phyloP scores from a whole-genome alignment of 2,888 invertebrate genomes.

The Cataglyphis cursor region DNA sequence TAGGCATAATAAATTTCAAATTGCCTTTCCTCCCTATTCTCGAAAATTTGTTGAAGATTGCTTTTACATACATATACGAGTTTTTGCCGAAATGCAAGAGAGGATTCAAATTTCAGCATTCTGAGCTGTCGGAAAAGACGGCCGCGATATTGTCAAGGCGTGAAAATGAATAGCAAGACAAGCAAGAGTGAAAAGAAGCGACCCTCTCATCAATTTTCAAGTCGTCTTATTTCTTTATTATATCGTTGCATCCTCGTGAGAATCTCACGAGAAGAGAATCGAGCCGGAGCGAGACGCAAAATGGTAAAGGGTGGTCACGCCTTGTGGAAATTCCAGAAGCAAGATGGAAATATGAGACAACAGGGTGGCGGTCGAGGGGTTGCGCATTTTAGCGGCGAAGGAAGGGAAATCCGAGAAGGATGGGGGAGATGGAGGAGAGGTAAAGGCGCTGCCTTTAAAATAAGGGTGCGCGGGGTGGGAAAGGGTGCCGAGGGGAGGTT shows the following conservation, averaged over 20 bases:
- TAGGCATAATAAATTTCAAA: not conserved
- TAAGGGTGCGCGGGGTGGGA: conserved; percentile 35
- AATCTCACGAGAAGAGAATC: conserved; percentile 18
- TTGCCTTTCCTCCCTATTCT: not conserved
- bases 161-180: not conserved
- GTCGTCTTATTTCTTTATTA: conserved; percentile 72
- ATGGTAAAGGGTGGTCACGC: conserved; percentile 22
- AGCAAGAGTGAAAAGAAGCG: conserved; percentile 1
- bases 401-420: not conserved
- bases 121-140: not conserved
- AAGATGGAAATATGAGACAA: conserved; percentile 64
- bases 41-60: not conserved
- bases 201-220: conserved; percentile 62
- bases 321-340: conserved; percentile 47
- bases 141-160: not conserved
- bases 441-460: conserved; percentile 48
- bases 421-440: not conserved
- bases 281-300: not conserved
- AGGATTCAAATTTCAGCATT: not conserved
- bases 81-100: not conserved
- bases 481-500: conserved; percentile 59
- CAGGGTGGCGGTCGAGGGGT: conserved; percentile 39
- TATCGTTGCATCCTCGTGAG: conserved; percentile 64
- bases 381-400: conserved; percentile 26
- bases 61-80: not conserved